Evolutionary conservation across 2,888 invertebrate species (phyloP).

Genomic region (Penaeus monodon): DNA sequence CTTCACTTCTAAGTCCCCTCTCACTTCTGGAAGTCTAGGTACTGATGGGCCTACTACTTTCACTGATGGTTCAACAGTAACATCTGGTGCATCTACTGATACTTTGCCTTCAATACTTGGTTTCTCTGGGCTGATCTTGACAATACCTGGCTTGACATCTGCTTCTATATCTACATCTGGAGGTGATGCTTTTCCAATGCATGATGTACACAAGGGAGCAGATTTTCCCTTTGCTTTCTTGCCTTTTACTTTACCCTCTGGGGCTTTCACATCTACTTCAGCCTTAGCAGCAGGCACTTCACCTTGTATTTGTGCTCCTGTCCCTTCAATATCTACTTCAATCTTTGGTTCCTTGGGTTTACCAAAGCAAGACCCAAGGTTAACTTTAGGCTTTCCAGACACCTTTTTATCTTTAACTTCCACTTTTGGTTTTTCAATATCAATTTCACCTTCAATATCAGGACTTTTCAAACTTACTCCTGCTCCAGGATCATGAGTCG

Average conservation of each 20-base stretch:
- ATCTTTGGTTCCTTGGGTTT: slow-evolving; percentile 34
- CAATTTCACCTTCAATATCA: slow-evolving; percentile 13
- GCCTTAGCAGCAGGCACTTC: slow-evolving; percentile 23
- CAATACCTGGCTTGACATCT: slow-evolving; percentile 23
- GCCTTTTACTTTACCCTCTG: slow-evolving; percentile 32
- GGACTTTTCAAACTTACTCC: slow-evolving; percentile 26
- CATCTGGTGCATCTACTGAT: slow-evolving; percentile 20
- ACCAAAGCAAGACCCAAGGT: slow-evolving; percentile 47
- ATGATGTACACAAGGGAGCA: slow-evolving; percentile 25
- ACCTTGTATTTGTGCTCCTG: slow-evolving; percentile 22
- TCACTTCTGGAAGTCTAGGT: slow-evolving; percentile 18
- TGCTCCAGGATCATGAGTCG: slow-evolving; percentile 13
- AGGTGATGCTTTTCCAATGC: slow-evolving; percentile 49
- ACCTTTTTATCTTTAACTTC: slow-evolving; percentile 28
- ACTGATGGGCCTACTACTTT: not conserved
- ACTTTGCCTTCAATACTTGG: slow-evolving; percentile 18
- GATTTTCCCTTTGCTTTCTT: slow-evolving; percentile 25
- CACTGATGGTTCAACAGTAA: not conserved
- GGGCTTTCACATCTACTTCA: slow-evolving; percentile 8
- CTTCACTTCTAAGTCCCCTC: slow-evolving; percentile 20
- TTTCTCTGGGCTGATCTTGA: slow-evolving; percentile 24
- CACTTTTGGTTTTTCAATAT: slow-evolving; percentile 29
- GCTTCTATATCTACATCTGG: slow-evolving; percentile 28
- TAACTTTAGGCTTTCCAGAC: slow-evolving; percentile 26
- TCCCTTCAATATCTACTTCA: slow-evolving; percentile 16